phyloP scores from a whole-genome alignment of 2,113 vertebrate species.

The Phalacrocorax carbo region DNA sequence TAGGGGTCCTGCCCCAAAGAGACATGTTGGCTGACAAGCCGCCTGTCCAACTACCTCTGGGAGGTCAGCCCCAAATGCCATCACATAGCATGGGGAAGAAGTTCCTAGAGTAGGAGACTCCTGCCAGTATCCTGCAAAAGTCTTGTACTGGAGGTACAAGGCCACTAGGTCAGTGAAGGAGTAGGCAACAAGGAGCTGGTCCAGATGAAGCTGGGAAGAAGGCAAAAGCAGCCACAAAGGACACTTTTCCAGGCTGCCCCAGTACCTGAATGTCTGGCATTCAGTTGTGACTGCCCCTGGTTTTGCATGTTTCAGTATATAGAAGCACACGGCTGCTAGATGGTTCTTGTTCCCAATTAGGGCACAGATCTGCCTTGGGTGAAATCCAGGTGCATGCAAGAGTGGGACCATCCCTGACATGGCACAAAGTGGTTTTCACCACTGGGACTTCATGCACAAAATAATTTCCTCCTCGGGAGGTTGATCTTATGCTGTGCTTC shows the following conservation, averaged over 20 bases:
- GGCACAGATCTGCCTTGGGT: background rate
- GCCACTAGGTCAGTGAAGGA: background rate
- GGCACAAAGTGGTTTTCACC: background rate
- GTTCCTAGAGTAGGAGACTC: background rate
- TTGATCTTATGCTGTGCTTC: background rate
- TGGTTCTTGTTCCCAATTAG: background rate
- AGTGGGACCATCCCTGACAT: background rate
- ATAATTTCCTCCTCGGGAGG: background rate
- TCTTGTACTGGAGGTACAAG: background rate
- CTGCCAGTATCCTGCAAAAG: background rate
- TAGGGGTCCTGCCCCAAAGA: background rate
- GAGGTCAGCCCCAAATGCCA: background rate
- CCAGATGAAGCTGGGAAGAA: background rate
- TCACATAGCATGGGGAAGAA: background rate
- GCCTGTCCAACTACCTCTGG: background rate
- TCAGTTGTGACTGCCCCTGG: background rate
- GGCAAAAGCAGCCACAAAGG: background rate
- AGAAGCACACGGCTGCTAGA: background rate
- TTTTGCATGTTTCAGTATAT: background rate
- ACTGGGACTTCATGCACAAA: background rate
- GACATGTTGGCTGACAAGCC: accelerated
- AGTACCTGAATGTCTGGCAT: background rate
- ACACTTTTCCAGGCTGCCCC: background rate
- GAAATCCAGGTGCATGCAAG: background rate
- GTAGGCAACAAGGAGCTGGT: background rate